Conservation (phyloP, 2,888 invertebrate genomes). For the Scaptomyza parva region DNA sequence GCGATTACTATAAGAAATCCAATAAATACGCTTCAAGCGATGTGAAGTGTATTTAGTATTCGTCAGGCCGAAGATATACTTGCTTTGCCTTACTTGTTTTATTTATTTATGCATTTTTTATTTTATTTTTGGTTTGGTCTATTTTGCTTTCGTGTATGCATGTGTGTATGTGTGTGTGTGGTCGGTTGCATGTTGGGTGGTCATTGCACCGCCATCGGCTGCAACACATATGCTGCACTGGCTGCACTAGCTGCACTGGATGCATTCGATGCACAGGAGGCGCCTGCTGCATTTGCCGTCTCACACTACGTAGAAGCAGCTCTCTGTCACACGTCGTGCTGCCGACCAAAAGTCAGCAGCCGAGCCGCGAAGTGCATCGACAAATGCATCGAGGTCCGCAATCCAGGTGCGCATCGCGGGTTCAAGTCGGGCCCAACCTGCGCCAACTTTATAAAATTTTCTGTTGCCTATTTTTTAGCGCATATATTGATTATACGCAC, state of each 20-base stretch:
- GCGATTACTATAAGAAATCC: too few relatives aligned
- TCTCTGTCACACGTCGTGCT: conserved; percentile 26
- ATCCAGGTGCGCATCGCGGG: conserved; percentile 46
- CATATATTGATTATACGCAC: background rate
- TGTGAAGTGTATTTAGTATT: too few relatives aligned
- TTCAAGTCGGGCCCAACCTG: background rate
- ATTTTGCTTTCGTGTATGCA: conserved; percentile 33
- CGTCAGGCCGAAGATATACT: too few relatives aligned
- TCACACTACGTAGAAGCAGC: conserved; percentile 47
- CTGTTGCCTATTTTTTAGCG: conserved; percentile 36
- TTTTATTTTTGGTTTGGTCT: conserved; percentile 64
- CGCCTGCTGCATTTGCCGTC: conserved; percentile 46
- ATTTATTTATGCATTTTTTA: conserved; percentile 73
- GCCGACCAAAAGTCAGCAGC: conserved; percentile 36
- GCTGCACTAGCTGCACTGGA: conserved; percentile 22
- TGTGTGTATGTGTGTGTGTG: conserved; percentile 21
- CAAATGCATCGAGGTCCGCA: conserved; percentile 48
- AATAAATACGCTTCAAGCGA: too few relatives aligned
- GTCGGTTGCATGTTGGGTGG: conserved; percentile 25
- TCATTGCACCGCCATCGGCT: conserved; percentile 27
- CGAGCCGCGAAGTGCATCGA: conserved; percentile 46
- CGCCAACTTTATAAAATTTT: background rate
- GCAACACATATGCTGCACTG: conserved; percentile 45
- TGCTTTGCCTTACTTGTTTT: too few relatives aligned
- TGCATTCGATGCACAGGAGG: conserved; percentile 29